Percentiles rank a stretch among this genome's conserved stretches.
phyloP scores from a whole-genome alignment of 2,888 invertebrate species.

The Adelognathus sp. region DNA sequence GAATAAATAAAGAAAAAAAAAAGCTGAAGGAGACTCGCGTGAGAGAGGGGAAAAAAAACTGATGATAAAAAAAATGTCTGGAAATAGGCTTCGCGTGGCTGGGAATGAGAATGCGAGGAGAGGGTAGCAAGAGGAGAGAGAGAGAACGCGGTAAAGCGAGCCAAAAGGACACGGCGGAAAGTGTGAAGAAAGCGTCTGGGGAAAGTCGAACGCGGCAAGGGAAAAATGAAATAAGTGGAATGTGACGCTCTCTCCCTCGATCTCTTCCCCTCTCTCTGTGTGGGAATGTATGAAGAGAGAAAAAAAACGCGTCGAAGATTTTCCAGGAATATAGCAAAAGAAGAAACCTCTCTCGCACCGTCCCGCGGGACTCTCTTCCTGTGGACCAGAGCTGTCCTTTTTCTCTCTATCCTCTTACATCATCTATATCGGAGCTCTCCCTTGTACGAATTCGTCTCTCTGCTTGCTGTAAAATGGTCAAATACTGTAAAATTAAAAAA shows the following conservation, averaged over 20 bases:
- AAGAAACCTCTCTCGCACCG: neutral
- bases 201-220: constrained; percentile 34
- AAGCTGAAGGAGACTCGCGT: neutral
- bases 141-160: neutral
- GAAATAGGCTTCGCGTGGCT: neutral
- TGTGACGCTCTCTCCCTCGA: neutral
- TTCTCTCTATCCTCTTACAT: neutral
- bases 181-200: constrained; percentile 33
- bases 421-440: neutral
- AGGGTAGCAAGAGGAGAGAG: neutral
- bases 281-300: neutral
- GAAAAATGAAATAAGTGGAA: constrained; percentile 32
- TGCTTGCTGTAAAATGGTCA: too few relatives aligned
- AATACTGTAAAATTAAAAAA: too few relatives aligned
- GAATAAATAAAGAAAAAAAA: neutral
- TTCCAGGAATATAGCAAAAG: neutral
- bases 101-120: neutral
- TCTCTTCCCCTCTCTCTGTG: neutral
- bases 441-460: neutral
- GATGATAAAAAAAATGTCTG: neutral
- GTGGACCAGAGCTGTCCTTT: neutral
- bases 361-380: neutral
- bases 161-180: neutral
- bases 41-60: neutral
- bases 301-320: too few relatives aligned